Conservation (phyloP, 2,113 vertebrate species). For the Oncorhynchus kisutch region DNA sequence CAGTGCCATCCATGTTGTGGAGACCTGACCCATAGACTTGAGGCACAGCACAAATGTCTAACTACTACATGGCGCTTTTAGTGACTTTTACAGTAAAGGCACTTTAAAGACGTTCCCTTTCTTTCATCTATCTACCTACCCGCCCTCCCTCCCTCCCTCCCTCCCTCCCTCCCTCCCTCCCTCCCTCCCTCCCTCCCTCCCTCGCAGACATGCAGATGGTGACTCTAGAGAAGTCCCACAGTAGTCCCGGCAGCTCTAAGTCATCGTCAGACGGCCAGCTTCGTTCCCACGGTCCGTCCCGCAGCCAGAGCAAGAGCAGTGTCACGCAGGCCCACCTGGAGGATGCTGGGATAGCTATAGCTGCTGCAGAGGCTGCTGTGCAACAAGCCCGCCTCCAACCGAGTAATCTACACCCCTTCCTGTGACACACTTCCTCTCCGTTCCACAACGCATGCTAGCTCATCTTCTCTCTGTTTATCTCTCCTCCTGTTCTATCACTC, state of each 20-base stretch:
- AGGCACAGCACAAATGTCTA: neutral
- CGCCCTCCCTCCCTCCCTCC: accelerated
- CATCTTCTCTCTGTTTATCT: slow-evolving; percentile 34
- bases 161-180: accelerated
- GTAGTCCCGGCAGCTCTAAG: slow-evolving; percentile 97
- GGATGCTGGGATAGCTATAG: slow-evolving; percentile 94
- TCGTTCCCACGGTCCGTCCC: slow-evolving; percentile 93
- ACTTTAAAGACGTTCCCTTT: neutral
- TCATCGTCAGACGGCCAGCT: slow-evolving; percentile 97
- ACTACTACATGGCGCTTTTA: neutral
- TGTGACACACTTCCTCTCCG: slow-evolving; percentile 87
- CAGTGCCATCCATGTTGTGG: neutral
- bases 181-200: no score
- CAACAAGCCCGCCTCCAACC: slow-evolving; percentile 97
- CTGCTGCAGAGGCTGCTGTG: slow-evolving; percentile 94
- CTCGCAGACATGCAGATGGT: slow-evolving; percentile 88
- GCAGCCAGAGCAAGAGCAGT: slow-evolving; percentile 98
- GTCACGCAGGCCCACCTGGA: slow-evolving; percentile 97
- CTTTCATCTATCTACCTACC: neutral
- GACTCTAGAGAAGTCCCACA: slow-evolving; percentile 98
- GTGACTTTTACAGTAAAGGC: neutral
- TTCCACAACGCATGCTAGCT: slow-evolving; percentile 81
- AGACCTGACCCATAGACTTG: no score
- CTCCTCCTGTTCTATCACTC: slow-evolving; percentile 60
- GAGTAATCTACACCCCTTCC: slow-evolving; percentile 97